phyloP scores from a whole-genome alignment of 2,797 vertebrate species.

The Propithecus deckenii region DNA sequence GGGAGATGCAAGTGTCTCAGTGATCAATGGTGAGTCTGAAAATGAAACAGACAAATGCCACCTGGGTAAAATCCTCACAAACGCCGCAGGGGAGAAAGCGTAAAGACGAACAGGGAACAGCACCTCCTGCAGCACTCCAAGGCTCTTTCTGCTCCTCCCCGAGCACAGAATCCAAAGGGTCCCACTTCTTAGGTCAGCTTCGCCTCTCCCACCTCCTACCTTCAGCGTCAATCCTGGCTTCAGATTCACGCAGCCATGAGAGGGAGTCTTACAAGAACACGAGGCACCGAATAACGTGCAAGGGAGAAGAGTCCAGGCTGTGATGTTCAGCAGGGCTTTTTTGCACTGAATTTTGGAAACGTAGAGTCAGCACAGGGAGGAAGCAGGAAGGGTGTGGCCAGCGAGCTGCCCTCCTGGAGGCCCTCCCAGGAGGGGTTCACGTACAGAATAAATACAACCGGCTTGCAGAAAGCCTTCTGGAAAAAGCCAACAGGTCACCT shows the following conservation, averaged over 20 bases:
- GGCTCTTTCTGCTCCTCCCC: neutral
- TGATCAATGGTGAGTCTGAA: neutral
- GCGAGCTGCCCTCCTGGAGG: neutral
- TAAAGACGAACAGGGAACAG: neutral
- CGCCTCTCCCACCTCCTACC: neutral
- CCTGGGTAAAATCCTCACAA: neutral
- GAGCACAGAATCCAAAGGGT: neutral
- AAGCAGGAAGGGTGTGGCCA: neutral
- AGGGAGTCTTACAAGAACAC: neutral
- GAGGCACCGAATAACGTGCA: neutral
- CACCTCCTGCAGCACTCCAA: neutral
- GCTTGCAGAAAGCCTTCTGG: neutral
- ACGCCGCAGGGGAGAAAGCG: neutral
- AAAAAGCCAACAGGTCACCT: neutral
- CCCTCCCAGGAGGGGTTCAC: neutral
- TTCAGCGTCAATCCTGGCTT: neutral
- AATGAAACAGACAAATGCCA: neutral
- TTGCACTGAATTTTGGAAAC: neutral
- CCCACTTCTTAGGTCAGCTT: neutral
- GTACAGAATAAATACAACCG: slow-evolving; percentile 1
- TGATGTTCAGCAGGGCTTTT: neutral
- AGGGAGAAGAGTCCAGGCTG: neutral
- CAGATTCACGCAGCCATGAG: neutral
- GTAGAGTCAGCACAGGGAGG: neutral
- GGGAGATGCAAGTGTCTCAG: neutral